These are phyloP conservation scores for Oncopodura yosiiana DNA, from an alignment of 1,140 invertebrate species.

Conservation along the genomic window DNA sequence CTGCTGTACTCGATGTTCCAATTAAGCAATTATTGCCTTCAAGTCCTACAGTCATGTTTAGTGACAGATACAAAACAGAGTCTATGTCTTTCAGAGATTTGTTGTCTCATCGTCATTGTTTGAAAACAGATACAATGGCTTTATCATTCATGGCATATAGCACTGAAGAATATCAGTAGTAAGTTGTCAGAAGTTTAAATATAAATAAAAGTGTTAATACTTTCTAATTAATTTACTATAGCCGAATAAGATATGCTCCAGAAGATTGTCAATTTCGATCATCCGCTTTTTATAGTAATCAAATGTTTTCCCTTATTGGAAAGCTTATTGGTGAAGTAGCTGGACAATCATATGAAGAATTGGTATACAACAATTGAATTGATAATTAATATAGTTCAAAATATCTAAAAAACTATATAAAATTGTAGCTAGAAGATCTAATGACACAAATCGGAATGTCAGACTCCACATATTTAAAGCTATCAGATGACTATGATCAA, in stretches of 20 bases:
- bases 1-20: slow-evolving; percentile 11
- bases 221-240: not conserved
- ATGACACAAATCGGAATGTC: not conserved
- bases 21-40: slow-evolving; percentile 8
- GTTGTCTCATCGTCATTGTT: slow-evolving; percentile 15
- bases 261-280: slow-evolving; percentile 3
- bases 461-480: slow-evolving; percentile 3
- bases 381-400: not conserved
- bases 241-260: slow-evolving; percentile 3
- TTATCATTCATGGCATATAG: not conserved
- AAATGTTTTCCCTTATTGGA: not conserved
- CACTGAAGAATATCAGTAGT: slow-evolving; percentile 5
- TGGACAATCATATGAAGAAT: not conserved
- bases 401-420: not conserved
- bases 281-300: slow-evolving; percentile 4
- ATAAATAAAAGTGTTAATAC: not conserved
- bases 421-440: not conserved
- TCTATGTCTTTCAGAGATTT: slow-evolving; percentile 6
- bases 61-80: slow-evolving; percentile 12
- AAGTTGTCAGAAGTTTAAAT: not conserved
- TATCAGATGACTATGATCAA: not conserved
- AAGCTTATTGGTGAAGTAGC: slow-evolving; percentile 8
- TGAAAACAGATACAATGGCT: not conserved
- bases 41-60: not conserved
- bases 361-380: not conserved